Evolutionary conservation across 2,113 vertebrate genomes (phyloP), one percentile per base, ranked within the genome.

Genomic region (Nothoprocta perdicaria): DNA sequence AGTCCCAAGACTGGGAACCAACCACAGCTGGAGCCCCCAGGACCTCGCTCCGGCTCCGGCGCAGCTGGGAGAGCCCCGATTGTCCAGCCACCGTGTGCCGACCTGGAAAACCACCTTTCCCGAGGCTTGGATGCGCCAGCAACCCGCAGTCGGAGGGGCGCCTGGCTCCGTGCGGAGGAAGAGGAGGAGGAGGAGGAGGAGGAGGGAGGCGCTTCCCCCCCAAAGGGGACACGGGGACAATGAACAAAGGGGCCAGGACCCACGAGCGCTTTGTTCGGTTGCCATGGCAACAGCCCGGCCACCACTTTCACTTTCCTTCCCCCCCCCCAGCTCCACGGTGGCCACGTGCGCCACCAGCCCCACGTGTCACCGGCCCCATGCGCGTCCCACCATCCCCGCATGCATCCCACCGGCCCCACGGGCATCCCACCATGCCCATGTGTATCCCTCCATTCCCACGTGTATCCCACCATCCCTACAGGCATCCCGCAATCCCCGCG

Each of bases 201-300:
- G 97, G 98, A 95, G 93, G 97, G 97, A 93, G 97, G 97, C 53
- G 96, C 97, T 4, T 38, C 67, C 69, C 88, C 84, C 69, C 48
- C 81, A 48, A 73, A 66, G 31, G 4, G 98, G 98, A 97, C 97
- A 90, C 46, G 97, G 97, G 97, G 84, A 98, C 98, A 98, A 98
- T 98, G 98, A 98, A 98, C 98, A 98, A 98, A 98, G 98, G 98
- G 98, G 96, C 98, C 88, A 97, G 97, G 95, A 97, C 98, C 72
- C 3, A 71, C 94, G 98, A 99, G 98, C 98, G 98, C 98, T 99
- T 98, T 99, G 98, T 99, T 98, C 97, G 88, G 98, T 99, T 96
- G 91, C 98, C 98, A 98, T 98, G 98, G 98, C 97, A 98, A 99
- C 98, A 58, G 96, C 96, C 94, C 96, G 98, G 98, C 97, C 97